phyloP scores from a whole-genome alignment of 2,797 vertebrate genomes.

The Calcarius lapponicus region DNA sequence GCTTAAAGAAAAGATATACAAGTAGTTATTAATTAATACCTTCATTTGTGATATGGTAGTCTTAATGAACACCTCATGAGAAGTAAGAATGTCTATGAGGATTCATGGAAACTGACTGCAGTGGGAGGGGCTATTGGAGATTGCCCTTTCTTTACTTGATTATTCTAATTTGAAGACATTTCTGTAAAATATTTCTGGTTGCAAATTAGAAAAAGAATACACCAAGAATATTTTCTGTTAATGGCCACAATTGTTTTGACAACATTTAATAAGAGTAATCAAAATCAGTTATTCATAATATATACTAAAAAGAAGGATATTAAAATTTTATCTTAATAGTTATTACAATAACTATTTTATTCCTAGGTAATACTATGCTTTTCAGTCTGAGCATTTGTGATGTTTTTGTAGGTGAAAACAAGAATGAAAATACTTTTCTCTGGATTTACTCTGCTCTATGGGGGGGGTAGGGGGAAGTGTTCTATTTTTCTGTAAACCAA shows the following conservation, averaged over 20 bases:
- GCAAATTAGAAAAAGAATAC: background rate
- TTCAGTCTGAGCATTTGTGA: background rate
- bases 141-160: background rate
- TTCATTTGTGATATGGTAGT: background rate
- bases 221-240: background rate
- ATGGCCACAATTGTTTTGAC: background rate
- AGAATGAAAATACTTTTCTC: background rate
- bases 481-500: background rate
- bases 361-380: background rate
- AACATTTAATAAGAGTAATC: background rate
- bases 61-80: background rate
- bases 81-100: background rate
- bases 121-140: background rate
- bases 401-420: background rate
- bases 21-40: background rate
- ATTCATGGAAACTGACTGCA: background rate
- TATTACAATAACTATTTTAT: background rate
- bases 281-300: background rate
- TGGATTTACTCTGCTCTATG: background rate
- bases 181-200: background rate
- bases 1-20: slow-evolving; percentile 70
- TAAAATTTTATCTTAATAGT: background rate
- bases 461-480: rapidly evolving
- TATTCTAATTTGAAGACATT: background rate
- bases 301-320: background rate